Base-by-base conservation (phyloP, 37 sponge, comb jelly and placozoan species). In the Agelas oroides region DNA sequence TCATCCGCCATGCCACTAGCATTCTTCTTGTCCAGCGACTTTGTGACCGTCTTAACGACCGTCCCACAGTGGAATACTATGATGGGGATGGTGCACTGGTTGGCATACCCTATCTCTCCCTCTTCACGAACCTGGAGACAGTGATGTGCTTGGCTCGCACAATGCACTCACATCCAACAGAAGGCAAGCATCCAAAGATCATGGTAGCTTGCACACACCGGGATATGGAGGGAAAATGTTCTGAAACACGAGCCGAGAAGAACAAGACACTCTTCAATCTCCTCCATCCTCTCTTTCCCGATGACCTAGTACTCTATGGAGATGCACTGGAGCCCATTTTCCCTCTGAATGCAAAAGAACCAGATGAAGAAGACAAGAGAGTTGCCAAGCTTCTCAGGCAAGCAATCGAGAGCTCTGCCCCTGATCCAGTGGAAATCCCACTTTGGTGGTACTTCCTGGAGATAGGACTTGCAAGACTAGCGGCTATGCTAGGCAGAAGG, bases 11-110 rank as follows among this genome's bases (percentile, higher is more conserved):
- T 5, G 21, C 30, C 31, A 25, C 56, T 21, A 55, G 15, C 13
- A 24, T 15, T 54, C 0, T 75, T 13, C 53, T 75, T 75, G 75
- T 75, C 25, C 34, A 55, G 23, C 54, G 56, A 14, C 57, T 75
- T 33, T 54, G 25, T 1, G 75, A 75, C 19, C 11, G 32, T 32
- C 56, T 75, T 5, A 28, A 52, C 27, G 56, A 75, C 20, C 24
- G 53, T 2, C 75, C 75, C 28, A 36, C 28, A n/a, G 25, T 30
- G 19, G 75, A 75, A n/a, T 54, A 46, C 46, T 46, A 46, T 8
- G 8, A 46, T 46, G 6, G 8, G 46, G 46, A 46, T 3, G 46
- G 46, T 8, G 8, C 3, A 8, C 46, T 46, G 8, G 8, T 8
- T 46, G 46, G 46, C 46, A 46, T 46, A 8, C 46, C 46, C 46